These are phyloP conservation scores for Myopa testacea DNA, from an alignment of 2,888 invertebrate genomes.

Conservation along the genomic window DNA sequence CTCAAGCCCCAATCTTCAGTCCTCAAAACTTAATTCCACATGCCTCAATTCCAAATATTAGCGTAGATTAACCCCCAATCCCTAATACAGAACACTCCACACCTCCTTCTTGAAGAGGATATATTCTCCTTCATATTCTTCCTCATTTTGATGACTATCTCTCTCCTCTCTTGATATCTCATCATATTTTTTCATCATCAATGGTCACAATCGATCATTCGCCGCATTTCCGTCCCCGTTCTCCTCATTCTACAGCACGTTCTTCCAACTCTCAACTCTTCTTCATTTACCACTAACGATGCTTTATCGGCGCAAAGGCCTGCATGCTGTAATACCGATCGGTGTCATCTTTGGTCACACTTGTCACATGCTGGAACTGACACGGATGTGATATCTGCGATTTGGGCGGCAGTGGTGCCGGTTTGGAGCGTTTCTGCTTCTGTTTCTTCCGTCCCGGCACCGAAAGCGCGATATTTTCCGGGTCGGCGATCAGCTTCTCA, in stretches of 20 bases:
- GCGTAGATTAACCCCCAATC: no score
- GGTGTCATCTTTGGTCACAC: slow-evolving; percentile 77
- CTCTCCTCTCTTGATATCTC: no score
- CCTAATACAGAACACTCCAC: no score
- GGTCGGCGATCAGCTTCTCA: slow-evolving; percentile 78
- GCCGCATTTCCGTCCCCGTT: neutral
- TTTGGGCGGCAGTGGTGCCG: slow-evolving; percentile 77
- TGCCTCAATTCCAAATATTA: no score
- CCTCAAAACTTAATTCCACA: no score
- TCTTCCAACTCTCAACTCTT: slow-evolving; percentile 11
- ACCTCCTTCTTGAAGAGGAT: no score
- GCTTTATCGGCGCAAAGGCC: slow-evolving; percentile 71
- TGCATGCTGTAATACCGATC: slow-evolving; percentile 77
- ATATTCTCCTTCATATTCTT: no score
- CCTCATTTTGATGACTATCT: no score
- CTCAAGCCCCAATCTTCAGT: neutral
- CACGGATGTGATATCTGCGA: slow-evolving; percentile 86
- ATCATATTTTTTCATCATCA: neutral
- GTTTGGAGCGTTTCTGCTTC: slow-evolving; percentile 72
- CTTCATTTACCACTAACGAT: slow-evolving; percentile 56
- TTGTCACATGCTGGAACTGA: slow-evolving; percentile 86
- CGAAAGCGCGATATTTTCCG: slow-evolving; percentile 82
- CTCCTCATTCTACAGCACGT: slow-evolving; percentile 31
- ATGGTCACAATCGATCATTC: neutral
- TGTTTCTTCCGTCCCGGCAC: slow-evolving; percentile 73